Percentiles rank a stretch among this genome's conserved stretches.
Conservation (phyloP, 2,888 invertebrate species). For the Coelopa pilipes region DNA sequence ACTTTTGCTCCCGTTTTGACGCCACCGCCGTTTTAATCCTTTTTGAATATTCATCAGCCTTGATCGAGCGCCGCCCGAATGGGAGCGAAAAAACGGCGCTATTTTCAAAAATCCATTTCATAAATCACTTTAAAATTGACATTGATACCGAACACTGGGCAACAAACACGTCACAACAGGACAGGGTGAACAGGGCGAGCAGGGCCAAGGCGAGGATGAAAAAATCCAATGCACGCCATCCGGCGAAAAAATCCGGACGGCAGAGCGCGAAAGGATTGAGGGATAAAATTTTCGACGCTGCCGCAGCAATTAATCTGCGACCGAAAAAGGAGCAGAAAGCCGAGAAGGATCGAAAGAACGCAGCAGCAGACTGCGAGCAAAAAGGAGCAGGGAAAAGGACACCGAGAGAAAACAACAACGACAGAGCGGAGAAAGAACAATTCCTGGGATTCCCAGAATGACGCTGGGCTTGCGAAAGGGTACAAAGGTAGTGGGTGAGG, state of each 20-base stretch:
- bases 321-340: background rate
- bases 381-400: background rate
- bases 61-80: background rate
- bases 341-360: background rate
- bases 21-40: slow-evolving; percentile 8
- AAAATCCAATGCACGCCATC: background rate
- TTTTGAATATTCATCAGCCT: slow-evolving; percentile 16
- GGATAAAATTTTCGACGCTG: background rate
- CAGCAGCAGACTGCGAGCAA: background rate
- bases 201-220: background rate
- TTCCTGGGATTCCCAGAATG: too few species aligned
- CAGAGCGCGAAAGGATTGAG: background rate
- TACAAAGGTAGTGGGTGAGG: too few species aligned
- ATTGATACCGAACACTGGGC: slow-evolving; percentile 25
- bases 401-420: too few species aligned
- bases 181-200: background rate
- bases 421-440: too few species aligned
- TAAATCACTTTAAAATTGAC: slow-evolving; percentile 33
- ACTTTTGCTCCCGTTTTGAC: background rate
- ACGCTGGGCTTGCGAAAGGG: too few species aligned
- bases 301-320: slow-evolving; percentile 20
- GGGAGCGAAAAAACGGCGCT: background rate
- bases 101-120: slow-evolving; percentile 1
- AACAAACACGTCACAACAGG: slow-evolving; percentile 22
- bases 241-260: background rate